Evolutionary conservation across 1,140 invertebrate genomes (phyloP), one percentile per base, ranked within the genome.

Genomic region (Antheraea pernyi): DNA sequence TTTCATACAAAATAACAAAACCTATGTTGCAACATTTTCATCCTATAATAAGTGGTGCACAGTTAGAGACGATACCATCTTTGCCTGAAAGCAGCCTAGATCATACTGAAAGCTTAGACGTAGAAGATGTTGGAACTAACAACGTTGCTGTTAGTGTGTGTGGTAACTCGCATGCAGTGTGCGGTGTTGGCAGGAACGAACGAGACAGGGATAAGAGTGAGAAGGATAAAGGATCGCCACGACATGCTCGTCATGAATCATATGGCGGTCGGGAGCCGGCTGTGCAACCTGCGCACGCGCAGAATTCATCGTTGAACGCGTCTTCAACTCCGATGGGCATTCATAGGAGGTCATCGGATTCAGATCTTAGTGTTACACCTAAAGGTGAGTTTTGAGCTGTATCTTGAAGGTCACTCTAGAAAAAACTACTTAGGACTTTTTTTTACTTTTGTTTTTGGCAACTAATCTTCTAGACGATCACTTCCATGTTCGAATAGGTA

Each of bases 351-450:
- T 98, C 97, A 0, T 98, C 98, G 6, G 98, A 99, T 88, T 98
- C 98, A 3, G 98, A 99, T 91, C 92, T 98, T 62, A 98, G 96
- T 92, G 95, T 98, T 46, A 97, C 97, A 7, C 97, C 97, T 3
- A 98, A 98, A 96, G 97, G 98, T 98, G 30, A 73, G 80, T 75
- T 37, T 68, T 63, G 19, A 69, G n/a, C n/a, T 30, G 22, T 30
- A 30, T 30, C 22, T 30, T 30, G 22, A 30, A 30, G 1, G 4
- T 30, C 22, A 30, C 22, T 30, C 4, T 30, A 30, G 22, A 30
- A 30, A 30, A 30, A 30, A 30, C 22, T 30, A 30, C 22, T 30
- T 30, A 30, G 22, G 22, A 30, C 22, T 30, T 30, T 30, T n/a
- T 30, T 30, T 30, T 30, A 30, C 22, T 30, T 30, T 30, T 30